Evolutionary conservation across 2,888 invertebrate genomes (phyloP), one percentile per base, ranked within the genome.

Genomic region (Ypsolopha sequella): DNA sequence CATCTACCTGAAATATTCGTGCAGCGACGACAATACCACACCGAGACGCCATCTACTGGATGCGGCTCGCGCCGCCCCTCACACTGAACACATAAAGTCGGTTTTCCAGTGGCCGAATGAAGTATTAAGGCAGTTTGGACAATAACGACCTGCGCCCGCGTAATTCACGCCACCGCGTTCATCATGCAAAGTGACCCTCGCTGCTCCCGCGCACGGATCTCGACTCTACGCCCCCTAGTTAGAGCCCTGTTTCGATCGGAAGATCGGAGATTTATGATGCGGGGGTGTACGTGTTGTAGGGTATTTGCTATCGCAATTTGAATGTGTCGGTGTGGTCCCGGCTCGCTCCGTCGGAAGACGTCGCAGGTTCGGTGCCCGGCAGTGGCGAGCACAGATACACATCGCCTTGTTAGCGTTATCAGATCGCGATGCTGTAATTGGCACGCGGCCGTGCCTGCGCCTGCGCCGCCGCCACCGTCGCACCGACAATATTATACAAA

Each of bases 361-460:
- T 3, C 24, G 57, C 51, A 54, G 53, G 54, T 13, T 45, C 24
- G 57, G 53, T 58, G 53, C 55, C 61, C 60, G 63, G 59, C 58
- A 24, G 24, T 24, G 24, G 24, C 24, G 24, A 24, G 24, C 24
- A 24, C 24, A 24, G 84, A 84, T 84, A 84, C 75, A 73, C 77
- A 85, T 85, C 85, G 79, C 61, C 82, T 85, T 80, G 85, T 85
- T 85, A 84, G 80, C 73, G 77, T 64, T 82, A 85, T 85, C 85
- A 68, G 84, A 82, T 82, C 78, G 69, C 74, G 75, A 64, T 65
- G 73, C 75, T 72, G 85, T 85, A 85, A 85, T 85, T 85, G 84
- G 84, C 85, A 73, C 79, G 24, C 24, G 24, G 24, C 24, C 24
- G 24, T 4, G 24, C 2, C 24, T 4, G 24, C 24, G 24, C 24